These are phyloP conservation scores for Eupsittula cactorum DNA, from an alignment of 2,113 vertebrate species.

Conservation along the genomic window DNA sequence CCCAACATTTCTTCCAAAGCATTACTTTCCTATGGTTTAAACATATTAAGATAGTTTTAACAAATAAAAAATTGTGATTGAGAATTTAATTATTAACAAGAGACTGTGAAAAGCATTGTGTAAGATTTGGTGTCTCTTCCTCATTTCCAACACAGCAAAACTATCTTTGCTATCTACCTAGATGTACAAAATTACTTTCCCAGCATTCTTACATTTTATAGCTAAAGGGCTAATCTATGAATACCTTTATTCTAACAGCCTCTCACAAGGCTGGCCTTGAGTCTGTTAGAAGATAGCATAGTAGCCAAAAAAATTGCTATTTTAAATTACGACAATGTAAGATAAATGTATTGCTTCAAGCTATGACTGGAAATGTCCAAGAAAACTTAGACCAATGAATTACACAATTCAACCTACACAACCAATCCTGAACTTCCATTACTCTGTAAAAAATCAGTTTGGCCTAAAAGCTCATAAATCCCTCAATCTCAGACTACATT, in stretches of 20 bases:
- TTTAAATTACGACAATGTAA: slow-evolving; percentile 46
- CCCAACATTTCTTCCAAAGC: background rate
- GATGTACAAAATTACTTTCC: background rate
- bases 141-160: background rate
- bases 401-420: background rate
- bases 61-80: background rate
- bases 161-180: background rate
- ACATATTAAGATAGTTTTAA: background rate
- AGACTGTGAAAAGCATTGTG: background rate
- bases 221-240: background rate
- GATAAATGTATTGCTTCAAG: slow-evolving; percentile 27
- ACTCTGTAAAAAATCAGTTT: slow-evolving; percentile 10
- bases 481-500: background rate
- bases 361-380: background rate
- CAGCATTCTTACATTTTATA: background rate
- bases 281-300: background rate
- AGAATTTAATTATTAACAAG: background rate
- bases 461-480: background rate
- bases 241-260: background rate
- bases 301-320: background rate
- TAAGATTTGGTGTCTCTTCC: background rate
- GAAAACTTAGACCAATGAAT: background rate
- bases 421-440: background rate
- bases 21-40: background rate
- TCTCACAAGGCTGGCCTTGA: background rate